Conservation (phyloP, 2,113 vertebrate genomes). For the Puntigrus tetrazona region DNA sequence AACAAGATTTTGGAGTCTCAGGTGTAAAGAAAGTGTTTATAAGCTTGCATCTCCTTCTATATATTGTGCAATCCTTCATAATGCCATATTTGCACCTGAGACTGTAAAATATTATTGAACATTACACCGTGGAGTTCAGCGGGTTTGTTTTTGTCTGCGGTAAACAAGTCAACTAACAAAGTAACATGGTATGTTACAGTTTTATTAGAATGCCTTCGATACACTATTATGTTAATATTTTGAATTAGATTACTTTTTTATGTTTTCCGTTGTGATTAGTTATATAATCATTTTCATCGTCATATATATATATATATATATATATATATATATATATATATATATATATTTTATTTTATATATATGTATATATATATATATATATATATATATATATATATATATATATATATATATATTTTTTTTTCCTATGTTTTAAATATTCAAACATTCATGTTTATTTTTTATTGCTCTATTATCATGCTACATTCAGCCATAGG, state of each 20-base stretch:
- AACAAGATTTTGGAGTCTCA: not conserved
- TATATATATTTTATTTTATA: no score
- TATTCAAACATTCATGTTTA: not conserved
- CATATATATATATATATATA: no score
- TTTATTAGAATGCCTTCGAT: not conserved
- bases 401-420: no score
- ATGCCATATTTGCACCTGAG: conserved; percentile 1
- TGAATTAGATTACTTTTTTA: not conserved
- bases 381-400: no score
- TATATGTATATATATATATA: no score
- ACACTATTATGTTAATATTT: not conserved
- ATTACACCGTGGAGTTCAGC: not conserved
- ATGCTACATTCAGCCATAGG: no score
- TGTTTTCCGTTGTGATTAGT: not conserved
- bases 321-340: no score
- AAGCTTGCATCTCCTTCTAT: not conserved
- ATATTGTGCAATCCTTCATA: not conserved
- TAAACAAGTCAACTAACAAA: not conserved
- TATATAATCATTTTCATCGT: no score
- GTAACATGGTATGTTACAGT: not conserved
- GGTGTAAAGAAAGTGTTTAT: conserved; percentile 12
- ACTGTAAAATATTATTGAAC: not conserved
- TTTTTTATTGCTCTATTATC: no score
- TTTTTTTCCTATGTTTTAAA: no score
- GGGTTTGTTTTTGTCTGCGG: not conserved